Base-by-base conservation (phyloP, 2,888 invertebrate genomes). In the Cosmia trapezina region DNA sequence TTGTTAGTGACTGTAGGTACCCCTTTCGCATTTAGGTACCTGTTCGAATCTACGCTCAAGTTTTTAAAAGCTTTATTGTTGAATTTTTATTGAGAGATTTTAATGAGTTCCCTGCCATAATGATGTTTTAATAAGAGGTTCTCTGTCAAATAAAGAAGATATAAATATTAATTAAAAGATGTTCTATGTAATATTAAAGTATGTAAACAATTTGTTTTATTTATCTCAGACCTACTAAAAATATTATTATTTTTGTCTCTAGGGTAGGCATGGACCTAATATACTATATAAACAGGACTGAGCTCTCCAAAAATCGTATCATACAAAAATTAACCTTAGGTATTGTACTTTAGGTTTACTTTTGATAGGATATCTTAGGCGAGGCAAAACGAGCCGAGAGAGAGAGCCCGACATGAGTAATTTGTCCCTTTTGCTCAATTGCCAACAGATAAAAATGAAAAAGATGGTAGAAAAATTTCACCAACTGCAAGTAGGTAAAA, bases 31-130 rank as follows among this genome's bases (percentile, higher is more conserved):
- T 93, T 86, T 93, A 94, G 94, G 94, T 94, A 94, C 94, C 93
- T 90, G 91, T 93, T 94, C 89, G 88, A 92, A 91, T 94, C 93
- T 94, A 94, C 94, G 96, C 95, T 95, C 95, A 96, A 95, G 90
- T 94, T 95, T 94, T 91, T 92, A 91, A 94, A 94, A 91, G 96
- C 96, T 96, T 96, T 95, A 95, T 94, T 95, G 94, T 96, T 95
- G 89, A 91, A 89, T 90, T 94, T 93, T 95, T 93, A 94, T 94
- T 93, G 86, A 93, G 89, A 93, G 90, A 94, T 95, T 96, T 90
- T 95, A 93, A 93, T 96, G 88, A 92, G 92, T 95, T 95, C 88
- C 91, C 91, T 90, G 95, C 93, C 91, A 90, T 93, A 90, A 93
- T 57, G 86, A 92, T 91, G 90, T 90, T 93, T 89, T 91, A 92